Evolutionary conservation across 2,888 invertebrate species (phyloP).

Genomic region (Chrysodeixis includens): DNA sequence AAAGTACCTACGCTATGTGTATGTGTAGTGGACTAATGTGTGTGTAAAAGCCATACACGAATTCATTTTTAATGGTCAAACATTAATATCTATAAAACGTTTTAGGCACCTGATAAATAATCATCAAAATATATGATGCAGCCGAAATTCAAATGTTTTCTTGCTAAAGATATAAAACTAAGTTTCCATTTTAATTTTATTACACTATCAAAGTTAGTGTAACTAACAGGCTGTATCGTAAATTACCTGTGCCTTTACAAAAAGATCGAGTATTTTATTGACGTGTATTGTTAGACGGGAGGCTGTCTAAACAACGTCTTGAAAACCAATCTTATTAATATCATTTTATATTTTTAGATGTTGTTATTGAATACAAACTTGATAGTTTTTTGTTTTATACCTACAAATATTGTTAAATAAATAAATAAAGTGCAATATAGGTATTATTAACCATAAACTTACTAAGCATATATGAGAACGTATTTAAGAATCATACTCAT

Average conservation of each 20-base stretch:
- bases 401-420: too few relatives aligned
- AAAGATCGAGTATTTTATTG: slow-evolving; percentile 54
- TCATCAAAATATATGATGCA: slow-evolving; percentile 52
- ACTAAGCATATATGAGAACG: too few relatives aligned
- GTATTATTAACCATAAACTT: too few relatives aligned
- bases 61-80: slow-evolving; percentile 16
- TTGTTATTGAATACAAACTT: not conserved
- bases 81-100: slow-evolving; percentile 48
- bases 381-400: too few relatives aligned
- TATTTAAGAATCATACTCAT: too few relatives aligned
- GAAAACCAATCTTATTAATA: slow-evolving; percentile 6
- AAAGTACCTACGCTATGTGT: not conserved
- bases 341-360: not conserved
- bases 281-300: slow-evolving; percentile 41
- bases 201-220: slow-evolving; percentile 57
- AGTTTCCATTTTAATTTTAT: slow-evolving; percentile 62
- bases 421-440: too few relatives aligned
- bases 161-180: slow-evolving; percentile 59
- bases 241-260: slow-evolving; percentile 49
- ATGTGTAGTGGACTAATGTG: not conserved
- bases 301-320: slow-evolving; percentile 41
- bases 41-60: not conserved
- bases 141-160: slow-evolving; percentile 49
- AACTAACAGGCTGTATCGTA: slow-evolving; percentile 56
- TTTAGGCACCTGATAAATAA: slow-evolving; percentile 56